These are phyloP conservation scores for Plagodis dolabraria DNA, from an alignment of 2,888 invertebrate genomes.

Conservation along the genomic window DNA sequence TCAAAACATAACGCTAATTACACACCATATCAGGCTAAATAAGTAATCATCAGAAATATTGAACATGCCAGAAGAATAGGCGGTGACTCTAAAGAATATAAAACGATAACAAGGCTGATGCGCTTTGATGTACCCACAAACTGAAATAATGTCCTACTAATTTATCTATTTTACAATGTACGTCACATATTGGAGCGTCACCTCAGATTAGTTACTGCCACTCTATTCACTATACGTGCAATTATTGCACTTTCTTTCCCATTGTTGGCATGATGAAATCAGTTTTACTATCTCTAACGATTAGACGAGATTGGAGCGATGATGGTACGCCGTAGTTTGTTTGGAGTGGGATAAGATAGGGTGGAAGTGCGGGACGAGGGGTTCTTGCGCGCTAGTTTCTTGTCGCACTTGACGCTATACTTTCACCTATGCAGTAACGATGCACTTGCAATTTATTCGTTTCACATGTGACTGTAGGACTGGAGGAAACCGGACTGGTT, in stretches of 20 bases:
- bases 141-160: no score
- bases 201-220: no score
- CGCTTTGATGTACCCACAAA: no score
- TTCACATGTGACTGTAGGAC: conserved; percentile 46
- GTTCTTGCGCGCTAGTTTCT: conserved; percentile 53
- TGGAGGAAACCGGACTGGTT: conserved; percentile 25
- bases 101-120: no score
- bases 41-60: no score
- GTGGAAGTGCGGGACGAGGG: conserved; percentile 36
- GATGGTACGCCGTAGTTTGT: conserved; percentile 33
- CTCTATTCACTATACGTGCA: conserved; percentile 51
- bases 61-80: no score
- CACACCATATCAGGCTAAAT: no score
- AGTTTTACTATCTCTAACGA: conserved; percentile 77
- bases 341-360: conserved; percentile 56
- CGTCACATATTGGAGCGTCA: no score
- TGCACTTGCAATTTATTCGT: conserved; percentile 63
- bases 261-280: conserved; percentile 77
- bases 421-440: conserved; percentile 74
- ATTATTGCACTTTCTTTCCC: conserved; percentile 82
- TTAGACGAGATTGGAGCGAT: conserved; percentile 73
- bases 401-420: conserved; percentile 74
- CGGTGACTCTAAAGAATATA: no score
- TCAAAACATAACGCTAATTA: no score
- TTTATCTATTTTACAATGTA: no score